Evolutionary conservation across 1,140 invertebrate genomes (phyloP).

Genomic region (Ostrea edulis): DNA sequence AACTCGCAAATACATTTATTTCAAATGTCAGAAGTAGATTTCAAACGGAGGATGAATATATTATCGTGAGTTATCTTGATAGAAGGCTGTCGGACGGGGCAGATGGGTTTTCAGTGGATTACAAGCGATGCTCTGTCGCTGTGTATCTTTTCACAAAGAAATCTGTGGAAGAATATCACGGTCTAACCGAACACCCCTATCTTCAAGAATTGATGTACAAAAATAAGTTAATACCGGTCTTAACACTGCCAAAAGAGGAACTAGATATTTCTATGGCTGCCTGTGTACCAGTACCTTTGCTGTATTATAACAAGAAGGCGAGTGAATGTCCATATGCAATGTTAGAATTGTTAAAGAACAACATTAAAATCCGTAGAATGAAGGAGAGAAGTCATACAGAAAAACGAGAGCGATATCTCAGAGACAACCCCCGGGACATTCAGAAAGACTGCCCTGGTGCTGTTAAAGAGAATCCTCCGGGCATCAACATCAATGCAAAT

Average conservation of each 20-base stretch:
- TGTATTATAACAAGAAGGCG: background rate
- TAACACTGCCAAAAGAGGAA: background rate
- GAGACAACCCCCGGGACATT: background rate
- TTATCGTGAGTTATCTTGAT: background rate
- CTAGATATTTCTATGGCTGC: background rate
- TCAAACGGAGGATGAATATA: background rate
- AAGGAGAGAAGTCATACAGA: background rate
- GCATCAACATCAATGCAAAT: background rate
- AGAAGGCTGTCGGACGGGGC: background rate
- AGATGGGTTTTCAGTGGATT: background rate
- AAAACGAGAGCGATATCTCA: background rate
- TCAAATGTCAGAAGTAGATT: background rate
- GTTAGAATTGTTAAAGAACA: background rate
- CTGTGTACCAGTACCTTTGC: background rate
- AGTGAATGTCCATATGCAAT: background rate
- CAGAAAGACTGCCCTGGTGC: background rate
- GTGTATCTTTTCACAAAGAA: background rate
- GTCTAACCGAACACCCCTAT: background rate
- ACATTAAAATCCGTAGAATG: background rate
- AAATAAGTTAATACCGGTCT: background rate
- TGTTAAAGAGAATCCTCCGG: background rate
- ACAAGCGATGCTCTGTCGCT: background rate
- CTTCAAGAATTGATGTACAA: background rate
- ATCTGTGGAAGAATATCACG: background rate
- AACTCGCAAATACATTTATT: background rate